Conservation (phyloP, 2,888 invertebrate genomes). For the Lymantria monacha region DNA sequence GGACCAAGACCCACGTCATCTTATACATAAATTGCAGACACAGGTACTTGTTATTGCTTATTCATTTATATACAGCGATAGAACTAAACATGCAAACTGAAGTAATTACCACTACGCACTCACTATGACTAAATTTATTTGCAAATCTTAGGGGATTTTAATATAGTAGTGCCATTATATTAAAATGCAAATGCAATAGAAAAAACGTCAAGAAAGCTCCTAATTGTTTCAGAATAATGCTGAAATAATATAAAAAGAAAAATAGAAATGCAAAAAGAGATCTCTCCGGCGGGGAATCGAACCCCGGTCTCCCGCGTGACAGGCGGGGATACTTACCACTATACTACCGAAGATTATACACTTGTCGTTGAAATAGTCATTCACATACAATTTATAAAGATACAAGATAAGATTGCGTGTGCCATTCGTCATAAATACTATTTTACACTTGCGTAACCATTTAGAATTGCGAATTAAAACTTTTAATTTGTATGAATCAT, state of each 20-base stretch:
- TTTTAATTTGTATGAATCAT: background rate
- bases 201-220: too few species aligned
- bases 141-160: too few species aligned
- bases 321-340: slow-evolving; percentile 83
- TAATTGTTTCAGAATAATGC: background rate
- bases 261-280: slow-evolving; percentile 7
- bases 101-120: too few species aligned
- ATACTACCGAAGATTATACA: slow-evolving; percentile 75
- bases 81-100: too few species aligned
- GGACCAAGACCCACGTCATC: slow-evolving; percentile 94
- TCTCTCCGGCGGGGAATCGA: slow-evolving; percentile 81
- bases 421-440: background rate
- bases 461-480: background rate
- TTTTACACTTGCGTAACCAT: background rate
- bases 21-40: slow-evolving; percentile 95
- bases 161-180: too few species aligned
- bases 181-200: too few species aligned
- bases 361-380: background rate
- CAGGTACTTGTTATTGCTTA: slow-evolving; percentile 66
- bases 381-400: background rate
- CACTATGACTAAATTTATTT: too few species aligned
- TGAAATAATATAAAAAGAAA: background rate
- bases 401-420: background rate
- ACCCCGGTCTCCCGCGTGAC: slow-evolving; percentile 83
- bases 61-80: background rate